Conservation (phyloP, 2,797 vertebrate species). For the Acanthurus tractus region DNA sequence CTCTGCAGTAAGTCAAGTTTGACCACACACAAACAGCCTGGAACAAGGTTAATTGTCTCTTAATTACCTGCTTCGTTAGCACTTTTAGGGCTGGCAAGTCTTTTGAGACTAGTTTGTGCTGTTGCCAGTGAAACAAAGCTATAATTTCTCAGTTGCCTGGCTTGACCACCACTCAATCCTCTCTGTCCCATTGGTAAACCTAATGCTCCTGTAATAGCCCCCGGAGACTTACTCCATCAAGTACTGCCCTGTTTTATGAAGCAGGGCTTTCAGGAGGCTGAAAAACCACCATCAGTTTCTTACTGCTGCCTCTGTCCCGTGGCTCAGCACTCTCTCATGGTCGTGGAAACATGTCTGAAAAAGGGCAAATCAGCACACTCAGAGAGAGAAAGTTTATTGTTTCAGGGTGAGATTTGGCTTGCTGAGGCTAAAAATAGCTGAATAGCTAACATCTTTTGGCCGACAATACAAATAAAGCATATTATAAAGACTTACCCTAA, state of each 20-base stretch:
- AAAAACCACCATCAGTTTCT: constrained; percentile 38
- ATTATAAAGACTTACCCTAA: constrained; percentile 8
- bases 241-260: constrained; percentile 53
- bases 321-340: constrained; percentile 21
- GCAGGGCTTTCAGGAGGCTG: constrained; percentile 47
- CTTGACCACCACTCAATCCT: constrained; percentile 53
- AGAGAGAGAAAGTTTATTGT: constrained; percentile 1
- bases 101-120: constrained; percentile 38
- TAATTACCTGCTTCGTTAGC: constrained; percentile 54
- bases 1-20: constrained; percentile 26
- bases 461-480: background rate
- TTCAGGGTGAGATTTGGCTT: constrained; percentile 16
- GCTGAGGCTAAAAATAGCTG: background rate
- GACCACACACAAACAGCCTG: constrained; percentile 32
- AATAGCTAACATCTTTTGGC: constrained; percentile 10
- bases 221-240: constrained; percentile 59
- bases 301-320: constrained; percentile 19
- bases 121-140: constrained; percentile 53
- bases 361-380: background rate
- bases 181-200: constrained; percentile 49
- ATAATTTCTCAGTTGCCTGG: constrained; percentile 14
- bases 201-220: constrained; percentile 64
- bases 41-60: constrained; percentile 45
- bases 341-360: constrained; percentile 26
- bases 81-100: constrained; percentile 43